Conservation (phyloP, 1,140 invertebrate species). For the Hetaerina americana region DNA sequence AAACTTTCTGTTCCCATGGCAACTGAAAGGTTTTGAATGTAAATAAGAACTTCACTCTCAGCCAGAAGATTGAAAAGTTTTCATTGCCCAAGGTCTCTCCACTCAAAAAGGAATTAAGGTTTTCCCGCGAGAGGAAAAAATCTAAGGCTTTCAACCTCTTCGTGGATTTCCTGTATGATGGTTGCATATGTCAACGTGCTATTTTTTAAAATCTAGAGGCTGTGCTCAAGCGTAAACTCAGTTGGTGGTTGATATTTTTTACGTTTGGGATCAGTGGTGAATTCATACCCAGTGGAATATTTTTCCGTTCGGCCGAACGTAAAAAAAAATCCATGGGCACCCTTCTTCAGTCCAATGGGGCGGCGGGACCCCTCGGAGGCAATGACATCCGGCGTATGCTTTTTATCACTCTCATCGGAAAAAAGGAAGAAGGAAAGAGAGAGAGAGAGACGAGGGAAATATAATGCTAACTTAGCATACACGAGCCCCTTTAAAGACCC, state of each 20-base stretch:
- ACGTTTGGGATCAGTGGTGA: background rate
- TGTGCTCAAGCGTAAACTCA: no score
- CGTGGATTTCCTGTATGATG: no score
- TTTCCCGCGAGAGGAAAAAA: no score
- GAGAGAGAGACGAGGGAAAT: no score
- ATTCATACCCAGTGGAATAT: background rate
- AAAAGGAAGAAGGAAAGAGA: background rate
- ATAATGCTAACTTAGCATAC: no score
- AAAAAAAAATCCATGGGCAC: no score
- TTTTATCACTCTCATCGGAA: background rate
- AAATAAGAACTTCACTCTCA: background rate
- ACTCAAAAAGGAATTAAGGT: background rate
- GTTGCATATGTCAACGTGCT: no score
- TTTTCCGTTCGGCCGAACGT: background rate
- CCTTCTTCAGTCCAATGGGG: background rate
- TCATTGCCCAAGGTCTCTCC: background rate
- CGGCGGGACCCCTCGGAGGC: background rate
- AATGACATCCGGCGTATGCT: background rate
- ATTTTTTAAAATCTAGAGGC: no score
- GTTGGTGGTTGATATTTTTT: no score
- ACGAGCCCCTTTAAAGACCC: no score
- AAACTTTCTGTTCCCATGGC: background rate
- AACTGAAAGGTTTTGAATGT: background rate
- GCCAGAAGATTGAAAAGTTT: background rate
- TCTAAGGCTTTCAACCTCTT: no score